Percentiles rank a stretch among this genome's conserved stretches.
Evolutionary conservation across 1,140 invertebrate genomes (phyloP).

Genomic region (Leucophenga varia): DNA sequence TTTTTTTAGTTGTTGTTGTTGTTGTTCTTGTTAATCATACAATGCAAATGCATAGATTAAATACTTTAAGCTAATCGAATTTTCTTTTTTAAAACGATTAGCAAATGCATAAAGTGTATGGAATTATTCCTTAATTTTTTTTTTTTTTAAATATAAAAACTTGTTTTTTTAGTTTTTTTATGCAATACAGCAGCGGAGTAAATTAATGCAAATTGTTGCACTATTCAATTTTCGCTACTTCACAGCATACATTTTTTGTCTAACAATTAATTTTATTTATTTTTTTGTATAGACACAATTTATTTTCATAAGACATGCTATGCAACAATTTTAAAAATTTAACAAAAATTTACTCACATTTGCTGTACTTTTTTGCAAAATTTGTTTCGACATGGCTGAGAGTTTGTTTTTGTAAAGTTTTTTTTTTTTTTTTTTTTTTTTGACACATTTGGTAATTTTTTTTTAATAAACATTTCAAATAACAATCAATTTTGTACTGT

Average conservation of each 20-base stretch:
- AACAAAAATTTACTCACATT: constrained; percentile 45
- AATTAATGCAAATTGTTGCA: constrained; percentile 53
- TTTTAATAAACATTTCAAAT: constrained; percentile 36
- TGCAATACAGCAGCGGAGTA: constrained; percentile 40
- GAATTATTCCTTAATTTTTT: constrained; percentile 1
- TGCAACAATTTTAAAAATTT: constrained; percentile 36
- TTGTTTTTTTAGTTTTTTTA: no score
- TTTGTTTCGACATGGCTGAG: constrained; percentile 17
- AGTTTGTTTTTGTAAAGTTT: neutral
- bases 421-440: constrained; percentile 6
- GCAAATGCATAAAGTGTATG: constrained; percentile 43
- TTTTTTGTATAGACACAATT: constrained; percentile 26
- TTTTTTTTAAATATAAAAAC: no score
- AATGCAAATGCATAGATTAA: constrained; percentile 47
- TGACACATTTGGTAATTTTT: constrained; percentile 3
- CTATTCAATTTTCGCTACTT: constrained; percentile 8
- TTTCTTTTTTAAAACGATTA: no score
- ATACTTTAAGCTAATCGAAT: constrained; percentile 29
- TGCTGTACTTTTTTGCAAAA: constrained; percentile 22
- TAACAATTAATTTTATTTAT: neutral
- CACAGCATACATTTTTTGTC: neutral
- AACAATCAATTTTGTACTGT: constrained; percentile 41
- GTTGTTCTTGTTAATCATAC: constrained; percentile 32
- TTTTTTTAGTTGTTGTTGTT: constrained; percentile 19
- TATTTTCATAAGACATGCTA: constrained; percentile 28